Evolutionary conservation across 2,888 invertebrate genomes (phyloP), one percentile per base, ranked within the genome.

Genomic region (Rhogogaster chlorosoma): DNA sequence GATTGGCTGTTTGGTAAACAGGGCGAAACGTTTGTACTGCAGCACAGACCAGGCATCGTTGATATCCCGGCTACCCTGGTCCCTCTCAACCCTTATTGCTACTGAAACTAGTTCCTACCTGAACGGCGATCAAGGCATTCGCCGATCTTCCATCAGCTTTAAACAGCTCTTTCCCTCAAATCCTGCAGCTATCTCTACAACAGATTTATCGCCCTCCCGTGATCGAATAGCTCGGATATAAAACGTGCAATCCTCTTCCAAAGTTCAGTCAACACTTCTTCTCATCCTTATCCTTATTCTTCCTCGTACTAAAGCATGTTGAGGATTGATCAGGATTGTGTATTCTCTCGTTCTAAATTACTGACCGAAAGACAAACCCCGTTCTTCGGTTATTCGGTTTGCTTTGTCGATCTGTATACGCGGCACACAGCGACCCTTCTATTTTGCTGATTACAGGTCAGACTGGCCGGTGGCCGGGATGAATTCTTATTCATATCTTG

Each of bases 1-100:
- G 90, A 90, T 88, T 89, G 89, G 88, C 88, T 90, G 89, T 90
- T 90, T 90, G 90, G 87, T 87, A 90, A 90, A 90, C 89, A 89
- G 85, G 86, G 83, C 49, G 84, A 12, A 45, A 86, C 87, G 90
- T 87, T 87, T 86, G 86, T 88, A 86, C 87, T 88, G 87, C 87
- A 88, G 84, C 88, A 83, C 71, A 53, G 85, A 85, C 57, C 86
- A 86, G 86, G 88, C 86, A 87, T 87, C 85, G 87, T 88, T 88
- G 85, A 53, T 53, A 78, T 53, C 53, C 75, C 26, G 26, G 38
- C 9, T 57, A 83, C 86, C 86, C 85, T 86, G 86, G 75, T 83
- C 85, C 85, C 87, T 88, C 86, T 87, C 84, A 78, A 80, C 32
- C 73, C 83, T 84, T 49, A 83, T 86, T 86, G 67, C 86, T 61